Evolutionary conservation across 2,797 vertebrate species (phyloP), one percentile per base, ranked within the genome.

Genomic region (Gambusia yucatana): DNA sequence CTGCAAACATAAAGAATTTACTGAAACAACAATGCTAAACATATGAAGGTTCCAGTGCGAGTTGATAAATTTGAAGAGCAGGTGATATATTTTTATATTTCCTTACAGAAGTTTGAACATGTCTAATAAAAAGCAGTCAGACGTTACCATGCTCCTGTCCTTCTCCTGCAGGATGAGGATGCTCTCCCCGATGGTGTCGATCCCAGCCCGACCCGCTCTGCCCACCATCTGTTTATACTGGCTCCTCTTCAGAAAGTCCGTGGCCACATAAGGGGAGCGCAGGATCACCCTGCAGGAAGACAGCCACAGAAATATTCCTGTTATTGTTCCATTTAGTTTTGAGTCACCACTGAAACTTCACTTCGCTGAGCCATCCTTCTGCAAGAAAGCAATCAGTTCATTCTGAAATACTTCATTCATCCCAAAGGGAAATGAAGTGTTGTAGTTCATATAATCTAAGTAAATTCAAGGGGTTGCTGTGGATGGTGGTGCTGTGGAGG

Each of bases 211-310:
- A 1, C 98, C 98, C 14, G 98, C 98, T 87, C 98, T 95, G 30
- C 98, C 98, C 78, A 97, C 95, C 98, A 99, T 99, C 93, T 99
- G 98, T 74, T 99, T 97, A 89, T 99, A 99, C 78, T 98, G 98
- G 88, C 90, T 98, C 89, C 96, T 97, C 95, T 95, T 98, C 87
- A 99, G 92, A 94, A 98, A 98, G 73, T 97, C 96, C 1, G 84
- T 93, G 33, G 96, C 98, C 88, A 99, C 92, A 65, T 98, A 99
- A 0, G 98, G 98, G 0, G 98, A 97, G 82, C 98, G 96, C 77
- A 99, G 94, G 88, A 99, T 97, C 86, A 99, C 98, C 97, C 98
- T 97, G 85, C 97, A 96, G 13, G 97, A 6, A 39, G 17, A 14
- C 22, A 44, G 22, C 96, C 39, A 97, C 97, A 71, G 98, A 92